These are phyloP conservation scores for Ceyx margarethae DNA, from an alignment of 2,113 vertebrate genomes.

Conservation along the genomic window DNA sequence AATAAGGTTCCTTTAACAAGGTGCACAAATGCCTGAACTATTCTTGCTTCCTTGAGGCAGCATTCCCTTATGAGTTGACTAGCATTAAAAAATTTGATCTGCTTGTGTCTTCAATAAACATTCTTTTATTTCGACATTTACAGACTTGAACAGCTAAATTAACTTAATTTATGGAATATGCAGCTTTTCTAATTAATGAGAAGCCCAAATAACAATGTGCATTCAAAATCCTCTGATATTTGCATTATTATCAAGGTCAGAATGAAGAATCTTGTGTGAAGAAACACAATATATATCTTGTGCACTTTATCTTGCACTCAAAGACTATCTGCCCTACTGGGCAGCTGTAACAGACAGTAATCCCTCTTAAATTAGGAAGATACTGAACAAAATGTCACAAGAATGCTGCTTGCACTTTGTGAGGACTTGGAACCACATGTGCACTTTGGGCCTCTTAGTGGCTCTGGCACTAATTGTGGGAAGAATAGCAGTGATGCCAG, in stretches of 20 bases:
- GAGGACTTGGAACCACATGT: slow-evolving; percentile 1
- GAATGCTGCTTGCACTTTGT: slow-evolving; percentile 16
- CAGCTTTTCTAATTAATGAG: background rate
- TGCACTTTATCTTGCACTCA: background rate
- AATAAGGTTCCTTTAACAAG: background rate
- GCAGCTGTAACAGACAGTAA: background rate
- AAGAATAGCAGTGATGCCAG: background rate
- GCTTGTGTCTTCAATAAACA: background rate
- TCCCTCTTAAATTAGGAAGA: background rate
- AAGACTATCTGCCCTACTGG: background rate
- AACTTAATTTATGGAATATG: background rate
- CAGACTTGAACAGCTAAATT: background rate
- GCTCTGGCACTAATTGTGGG: slow-evolving; percentile 13
- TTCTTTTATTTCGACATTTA: background rate
- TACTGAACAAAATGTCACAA: slow-evolving; percentile 2
- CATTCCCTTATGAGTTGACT: background rate
- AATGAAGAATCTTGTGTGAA: background rate
- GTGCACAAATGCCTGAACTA: background rate
- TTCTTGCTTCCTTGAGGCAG: background rate
- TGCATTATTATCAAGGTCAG: background rate
- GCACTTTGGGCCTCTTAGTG: background rate
- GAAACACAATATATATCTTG: background rate
- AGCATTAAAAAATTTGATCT: background rate
- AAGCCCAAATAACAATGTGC: background rate
- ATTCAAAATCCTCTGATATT: background rate